Evolutionary conservation across 2,888 invertebrate species (phyloP), one percentile per base, ranked within the genome.

Genomic region (Chrysolina haemoptera): DNA sequence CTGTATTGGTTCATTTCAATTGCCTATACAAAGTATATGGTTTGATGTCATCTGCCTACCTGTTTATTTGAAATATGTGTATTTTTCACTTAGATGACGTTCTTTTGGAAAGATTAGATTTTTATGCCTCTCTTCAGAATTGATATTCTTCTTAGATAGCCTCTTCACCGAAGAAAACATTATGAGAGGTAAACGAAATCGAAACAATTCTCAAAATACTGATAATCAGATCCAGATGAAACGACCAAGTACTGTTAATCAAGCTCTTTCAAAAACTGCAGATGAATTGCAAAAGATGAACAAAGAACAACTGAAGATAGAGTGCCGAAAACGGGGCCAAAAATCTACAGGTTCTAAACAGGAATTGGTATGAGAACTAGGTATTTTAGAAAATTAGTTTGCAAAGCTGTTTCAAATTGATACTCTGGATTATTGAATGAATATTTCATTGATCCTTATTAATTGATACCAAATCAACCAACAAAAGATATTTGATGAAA

Each of bases 331-430:
- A 89, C 88, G 93, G 83, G 93, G 93, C 80, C 92, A 92, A 87
- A 92, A 92, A 86, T 90, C 91, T 63, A 90, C 91, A 78, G 93
- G 93, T 86, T 93, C 91, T 90, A 93, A 93, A 89, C 90, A 89
- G 81, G 93, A 93, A 90, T 90, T 93, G 93, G 93, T 93, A 93
- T 88, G 86, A 73, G 67, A 59, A 27, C 22, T 70, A 67, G 41
- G 16, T 53, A 53, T 40, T 67, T 18, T 27, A 27, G 46, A 50
- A 35, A 27, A n/a, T 20, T 16, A 46, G 27, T 35, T 14, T n/a
- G 27, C 35, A 35, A 59, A 59, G 11, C 59, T 59, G 59, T 59
- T 59, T 22, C 35, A 35, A 59, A 35, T 35, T 59, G 59, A 59
- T 59, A 16, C 59, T 59, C 59, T 59, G 22, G 59, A 59, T 59